Evolutionary conservation across 2,888 invertebrate genomes (phyloP), one percentile per base, ranked within the genome.

Genomic region (Blomia tropicalis): DNA sequence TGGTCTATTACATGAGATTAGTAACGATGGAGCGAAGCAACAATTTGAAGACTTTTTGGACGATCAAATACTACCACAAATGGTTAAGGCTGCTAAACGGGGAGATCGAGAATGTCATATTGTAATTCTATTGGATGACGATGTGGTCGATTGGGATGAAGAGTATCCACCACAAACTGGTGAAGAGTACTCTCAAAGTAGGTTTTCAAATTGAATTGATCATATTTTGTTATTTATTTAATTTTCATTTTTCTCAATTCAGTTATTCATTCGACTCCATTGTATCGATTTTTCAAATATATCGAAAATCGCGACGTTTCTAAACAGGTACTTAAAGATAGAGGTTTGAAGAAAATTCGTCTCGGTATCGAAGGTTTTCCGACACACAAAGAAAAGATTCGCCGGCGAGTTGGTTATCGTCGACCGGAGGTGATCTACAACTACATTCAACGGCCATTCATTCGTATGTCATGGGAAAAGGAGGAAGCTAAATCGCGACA

Each of bases 131-230:
- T 77, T 92, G 43, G 96, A 98, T 71, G 98, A 99, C 70, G 98
- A 99, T 75, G 82, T 81, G 2, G 82, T 85, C 29, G 98, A 98
- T 72, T 98, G 98, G 98, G 98, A 99, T 73, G 92, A 93, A 71
- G 88, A 96, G 73, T 96, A 91, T 75, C 98, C 98, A 0, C 98
- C 98, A 0, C 95, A 95, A 77, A 96, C 96, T 91, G 96, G 96
- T 5, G 96, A 95, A 72, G 95, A 98, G 77, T 92, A 96, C 75
- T 88, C 91, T 54, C 95, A 95, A 77, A 95, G 86, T 82, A 77
- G 76, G 77, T 71, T 17, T 36, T 7, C 17, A 7, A 7, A 36
- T 36, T n/a, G n/a, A 1, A 59, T n/a, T n/a, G n/a, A n/a, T n/a
- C n/a, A 36, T 36, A 36, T 36, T 11, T 36, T 36, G 36, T 36